These are phyloP conservation scores for Pyrgus malvae DNA, from an alignment of 2,888 invertebrate species.

Conservation along the genomic window DNA sequence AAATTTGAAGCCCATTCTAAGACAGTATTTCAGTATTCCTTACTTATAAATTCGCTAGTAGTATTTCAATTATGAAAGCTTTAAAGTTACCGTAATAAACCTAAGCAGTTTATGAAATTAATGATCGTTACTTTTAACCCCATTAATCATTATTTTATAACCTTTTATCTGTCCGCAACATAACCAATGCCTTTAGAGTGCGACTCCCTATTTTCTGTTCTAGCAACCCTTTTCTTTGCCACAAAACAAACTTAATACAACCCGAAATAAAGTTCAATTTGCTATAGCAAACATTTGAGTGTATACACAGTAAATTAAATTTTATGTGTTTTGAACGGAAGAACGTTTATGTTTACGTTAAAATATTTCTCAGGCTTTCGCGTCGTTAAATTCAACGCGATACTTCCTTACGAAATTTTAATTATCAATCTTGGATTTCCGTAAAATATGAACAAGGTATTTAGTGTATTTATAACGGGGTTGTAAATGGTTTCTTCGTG, in stretches of 20 bases:
- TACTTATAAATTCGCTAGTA: too few species aligned
- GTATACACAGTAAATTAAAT: constrained; percentile 18
- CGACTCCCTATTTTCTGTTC: neutral
- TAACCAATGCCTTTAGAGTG: constrained; percentile 10
- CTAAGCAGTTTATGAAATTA: neutral
- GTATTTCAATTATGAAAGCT: too few species aligned
- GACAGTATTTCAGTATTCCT: too few species aligned
- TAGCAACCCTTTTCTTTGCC: neutral
- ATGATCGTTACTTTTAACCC: neutral
- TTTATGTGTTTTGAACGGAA: constrained; percentile 21
- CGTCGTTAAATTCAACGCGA: constrained; percentile 19
- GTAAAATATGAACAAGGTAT: too few species aligned
- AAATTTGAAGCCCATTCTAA: too few species aligned
- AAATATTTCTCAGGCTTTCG: constrained; percentile 19
- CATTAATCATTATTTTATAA: constrained; percentile 2
- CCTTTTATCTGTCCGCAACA: constrained; percentile 8
- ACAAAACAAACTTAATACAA: neutral
- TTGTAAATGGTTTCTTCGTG: too few species aligned
- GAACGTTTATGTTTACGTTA: constrained; percentile 12
- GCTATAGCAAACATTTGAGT: neutral
- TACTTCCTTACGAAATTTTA: constrained; percentile 22
- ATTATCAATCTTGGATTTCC: constrained; percentile 14
- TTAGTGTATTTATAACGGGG: too few species aligned
- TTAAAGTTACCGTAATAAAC: neutral
- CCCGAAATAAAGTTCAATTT: neutral